Base-by-base conservation (phyloP, 2,888 invertebrate species). In the Calephelis perditalis region DNA sequence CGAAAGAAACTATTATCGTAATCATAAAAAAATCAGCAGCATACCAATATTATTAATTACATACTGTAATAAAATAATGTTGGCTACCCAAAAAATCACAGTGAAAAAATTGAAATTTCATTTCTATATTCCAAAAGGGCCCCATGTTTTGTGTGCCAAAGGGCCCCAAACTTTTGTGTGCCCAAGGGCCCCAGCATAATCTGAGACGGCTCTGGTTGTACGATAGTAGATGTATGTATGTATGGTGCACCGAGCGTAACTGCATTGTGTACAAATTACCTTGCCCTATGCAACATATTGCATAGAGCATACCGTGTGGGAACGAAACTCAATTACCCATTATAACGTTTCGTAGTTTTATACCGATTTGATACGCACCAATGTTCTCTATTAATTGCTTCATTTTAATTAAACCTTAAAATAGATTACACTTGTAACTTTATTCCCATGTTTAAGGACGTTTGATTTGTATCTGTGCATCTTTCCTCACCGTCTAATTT, bases 251-350 rank as follows among this genome's bases (percentile, higher is more conserved):
- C 26, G 47, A 49, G 26, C 56, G 62, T 66, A 70, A 66, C 65
- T 67, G 66, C 65, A 64, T 65, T 63, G 65, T 68, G 65, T 66
- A 68, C 63, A 68, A 68, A 69, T 70, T 68, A 63, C 61, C 64
- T 63, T 65, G 66, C 52, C 40, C 65, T 64, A 59, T 62, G 59
- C 65, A 65, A 68, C 64, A 67, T 66, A 65, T 66, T 69, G 70
- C 68, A 69, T 68, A 71, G 66, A 67, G 67, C 59, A 63, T 61
- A 64, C 65, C 68, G 66, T 70, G 68, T 70, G 73, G 71, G 72
- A 72, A 73, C 72, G 70, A 76, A 79, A 81, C 75, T 77, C 77
- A 78, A 79, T 81, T 78, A 78, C 76, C 75, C 72, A 78, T 77
- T 76, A 78, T 76, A 72, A 71, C 70, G 73, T 74, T 76, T 73